phyloP scores from a whole-genome alignment of 1,140 invertebrate genomes.

The Plectrocnemia conspersa region DNA sequence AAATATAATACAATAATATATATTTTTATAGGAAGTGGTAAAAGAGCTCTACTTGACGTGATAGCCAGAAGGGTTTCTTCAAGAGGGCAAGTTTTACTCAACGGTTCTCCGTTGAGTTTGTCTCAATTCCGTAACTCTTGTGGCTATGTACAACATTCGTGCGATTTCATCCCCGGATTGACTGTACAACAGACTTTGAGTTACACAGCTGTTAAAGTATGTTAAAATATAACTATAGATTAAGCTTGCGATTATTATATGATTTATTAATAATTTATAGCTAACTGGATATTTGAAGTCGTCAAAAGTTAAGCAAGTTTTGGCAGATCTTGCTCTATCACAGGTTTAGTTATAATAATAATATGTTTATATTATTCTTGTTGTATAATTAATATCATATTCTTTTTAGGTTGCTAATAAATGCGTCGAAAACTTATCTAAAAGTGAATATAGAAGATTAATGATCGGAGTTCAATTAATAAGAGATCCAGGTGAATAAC shows the following conservation, averaged over 20 bases:
- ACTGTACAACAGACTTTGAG: slow-evolving; percentile 80
- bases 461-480: slow-evolving; percentile 84
- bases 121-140: slow-evolving; percentile 79
- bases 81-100: slow-evolving; percentile 79
- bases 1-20: neutral
- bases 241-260: neutral
- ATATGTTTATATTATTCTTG: neutral
- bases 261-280: slow-evolving; percentile 43
- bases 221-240: neutral
- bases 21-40: slow-evolving; percentile 70
- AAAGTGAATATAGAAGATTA: slow-evolving; percentile 78
- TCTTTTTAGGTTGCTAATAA: slow-evolving; percentile 64
- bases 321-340: slow-evolving; percentile 84
- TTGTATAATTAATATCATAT: slow-evolving; percentile 7
- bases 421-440: slow-evolving; percentile 70
- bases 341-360: slow-evolving; percentile 50
- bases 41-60: slow-evolving; percentile 83
- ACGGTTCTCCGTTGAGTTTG: slow-evolving; percentile 73
- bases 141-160: slow-evolving; percentile 79
- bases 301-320: slow-evolving; percentile 74
- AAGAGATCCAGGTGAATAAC: slow-evolving; percentile 72
- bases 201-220: slow-evolving; percentile 64
- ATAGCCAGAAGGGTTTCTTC: slow-evolving; percentile 76
- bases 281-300: slow-evolving; percentile 65
- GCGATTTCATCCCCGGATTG: slow-evolving; percentile 75